These are phyloP conservation scores for Paramormyrops kingsleyae DNA, from an alignment of 2,113 vertebrate genomes.

Conservation along the genomic window DNA sequence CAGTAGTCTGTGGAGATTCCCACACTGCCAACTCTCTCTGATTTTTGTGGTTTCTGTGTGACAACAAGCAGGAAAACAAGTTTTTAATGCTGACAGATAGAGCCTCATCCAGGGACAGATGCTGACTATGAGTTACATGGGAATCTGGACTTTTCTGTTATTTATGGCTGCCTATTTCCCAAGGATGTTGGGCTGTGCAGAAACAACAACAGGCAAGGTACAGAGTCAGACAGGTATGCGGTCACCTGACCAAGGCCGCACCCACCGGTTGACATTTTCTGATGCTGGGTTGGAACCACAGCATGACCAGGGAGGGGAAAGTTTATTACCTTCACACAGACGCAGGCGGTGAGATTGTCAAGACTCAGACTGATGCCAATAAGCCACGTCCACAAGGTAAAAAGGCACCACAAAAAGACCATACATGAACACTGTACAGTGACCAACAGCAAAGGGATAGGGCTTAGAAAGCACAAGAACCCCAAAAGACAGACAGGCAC, in stretches of 20 bases:
- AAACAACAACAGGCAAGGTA: neutral
- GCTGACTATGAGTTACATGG: conserved; percentile 28
- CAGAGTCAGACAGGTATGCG: neutral
- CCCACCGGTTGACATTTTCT: neutral
- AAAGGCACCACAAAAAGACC: neutral
- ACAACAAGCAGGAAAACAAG: conserved; percentile 36
- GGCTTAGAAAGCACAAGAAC: neutral
- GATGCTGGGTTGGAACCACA: neutral
- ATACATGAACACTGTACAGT: neutral
- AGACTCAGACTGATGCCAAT: neutral
- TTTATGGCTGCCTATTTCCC: conserved; percentile 21
- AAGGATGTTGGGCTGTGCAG: neutral
- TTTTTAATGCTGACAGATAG: conserved; percentile 14
- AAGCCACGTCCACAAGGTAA: neutral
- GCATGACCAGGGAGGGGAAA: neutral
- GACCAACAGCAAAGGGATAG: neutral
- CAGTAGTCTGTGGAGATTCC: conserved; percentile 42
- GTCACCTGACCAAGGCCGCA: neutral
- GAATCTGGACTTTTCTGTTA: conserved; percentile 26
- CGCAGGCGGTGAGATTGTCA: neutral
- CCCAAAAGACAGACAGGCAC: neutral
- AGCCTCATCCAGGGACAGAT: conserved; percentile 27
- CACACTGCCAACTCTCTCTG: conserved; percentile 44
- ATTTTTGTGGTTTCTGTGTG: conserved; percentile 44
- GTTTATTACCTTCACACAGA: neutral